Base-by-base conservation (phyloP, 2,888 invertebrate species). In the Furcula furcula region DNA sequence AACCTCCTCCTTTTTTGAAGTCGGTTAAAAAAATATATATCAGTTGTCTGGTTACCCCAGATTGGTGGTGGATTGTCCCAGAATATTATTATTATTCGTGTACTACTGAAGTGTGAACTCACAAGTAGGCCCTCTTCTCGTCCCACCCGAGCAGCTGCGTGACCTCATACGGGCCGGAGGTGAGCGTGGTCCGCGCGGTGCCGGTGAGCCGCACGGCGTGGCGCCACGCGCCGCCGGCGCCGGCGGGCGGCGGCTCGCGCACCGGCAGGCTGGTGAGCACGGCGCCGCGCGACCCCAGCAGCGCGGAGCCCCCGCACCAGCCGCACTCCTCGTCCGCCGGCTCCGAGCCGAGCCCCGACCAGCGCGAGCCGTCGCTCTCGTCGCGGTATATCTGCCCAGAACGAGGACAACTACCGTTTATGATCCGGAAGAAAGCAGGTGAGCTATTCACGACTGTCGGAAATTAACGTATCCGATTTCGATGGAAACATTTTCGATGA, bases 81-180 rank as follows among this genome's bases (percentile, higher is more conserved):
- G n/a, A n/a, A n/a, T n/a, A n/a, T n/a, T n/a, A n/a, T n/a, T n/a
- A n/a, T n/a, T n/a, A n/a, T n/a, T n/a, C n/a, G n/a, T n/a, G n/a
- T n/a, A n/a, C n/a, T n/a, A n/a, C n/a, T n/a, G n/a, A n/a, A n/a
- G n/a, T n/a, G n/a, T n/a, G n/a, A n/a, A 89, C 92, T 90, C 61
- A 93, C 92, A 95, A 90, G 30, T 92, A 78, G 46, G 92, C 91
- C 50, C 92, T 91, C 35, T 89, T 79, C 61, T 94, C 94, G 63
- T 95, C 95, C 95, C 94, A 95, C 0, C 93, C 94, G 4, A 94
- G 76, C 13, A 95, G 90, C 63, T 92, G 90, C 0, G 93, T 94
- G 31, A 95, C 90, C 70, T 95, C 94, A 48, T 92, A 94, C 30
- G 91, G 91, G 0, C 95, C 95, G 65, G 94, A 92, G 0, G 95